Conservation (phyloP, 2,888 invertebrate species). For the Epirrhoe alternata region DNA sequence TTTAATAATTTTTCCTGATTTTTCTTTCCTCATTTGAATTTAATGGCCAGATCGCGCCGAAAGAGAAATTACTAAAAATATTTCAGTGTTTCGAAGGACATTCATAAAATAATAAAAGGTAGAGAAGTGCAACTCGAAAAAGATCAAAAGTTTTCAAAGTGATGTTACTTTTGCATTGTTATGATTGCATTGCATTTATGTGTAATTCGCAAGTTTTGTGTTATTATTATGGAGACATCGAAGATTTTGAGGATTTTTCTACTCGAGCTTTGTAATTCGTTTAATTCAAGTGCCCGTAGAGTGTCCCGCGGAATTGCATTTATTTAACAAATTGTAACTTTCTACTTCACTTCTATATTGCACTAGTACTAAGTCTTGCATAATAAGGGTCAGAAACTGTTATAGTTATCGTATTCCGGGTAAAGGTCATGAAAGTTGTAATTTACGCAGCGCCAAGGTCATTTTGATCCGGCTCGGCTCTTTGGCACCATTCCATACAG, state of each 20-base stretch:
- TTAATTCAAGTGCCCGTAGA: no score
- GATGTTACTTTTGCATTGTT: background rate
- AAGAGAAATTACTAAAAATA: constrained; percentile 8
- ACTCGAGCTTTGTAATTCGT: no score
- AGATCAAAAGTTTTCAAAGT: background rate
- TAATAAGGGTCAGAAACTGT: constrained; percentile 6
- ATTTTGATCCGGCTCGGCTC: constrained; percentile 8
- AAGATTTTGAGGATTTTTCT: no score
- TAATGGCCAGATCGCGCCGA: constrained; percentile 11
- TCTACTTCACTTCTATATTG: constrained; percentile 1
- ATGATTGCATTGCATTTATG: no score
- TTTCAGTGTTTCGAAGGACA: constrained; percentile 9
- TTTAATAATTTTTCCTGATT: background rate
- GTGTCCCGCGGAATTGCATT: no score
- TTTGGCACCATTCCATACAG: constrained; percentile 25
- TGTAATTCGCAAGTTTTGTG: no score
- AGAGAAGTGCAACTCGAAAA: constrained; percentile 1
- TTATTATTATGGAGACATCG: no score
- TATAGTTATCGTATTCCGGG: constrained; percentile 17
- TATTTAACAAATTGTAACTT: background rate
- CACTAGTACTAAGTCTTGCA: background rate
- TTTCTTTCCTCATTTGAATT: constrained; percentile 6
- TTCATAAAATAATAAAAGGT: background rate
- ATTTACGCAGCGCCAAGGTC: constrained; percentile 12
- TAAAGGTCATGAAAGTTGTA: constrained; percentile 25